These are phyloP conservation scores for Stenotaenia linearis DNA, from an alignment of 2,888 invertebrate species.

Conservation along the genomic window DNA sequence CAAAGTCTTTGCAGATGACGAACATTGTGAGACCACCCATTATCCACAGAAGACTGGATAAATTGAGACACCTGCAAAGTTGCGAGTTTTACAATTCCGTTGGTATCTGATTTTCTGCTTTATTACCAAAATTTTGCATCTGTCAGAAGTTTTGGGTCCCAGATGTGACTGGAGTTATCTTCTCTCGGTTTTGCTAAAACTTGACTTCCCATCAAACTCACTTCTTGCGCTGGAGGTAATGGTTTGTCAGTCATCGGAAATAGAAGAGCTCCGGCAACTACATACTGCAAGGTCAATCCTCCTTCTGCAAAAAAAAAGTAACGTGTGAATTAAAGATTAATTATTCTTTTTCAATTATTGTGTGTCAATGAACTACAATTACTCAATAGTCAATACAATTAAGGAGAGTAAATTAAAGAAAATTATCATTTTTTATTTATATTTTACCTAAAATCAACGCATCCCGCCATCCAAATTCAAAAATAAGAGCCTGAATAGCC, in stretches of 20 bases:
- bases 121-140: conserved; percentile 30
- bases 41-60: conserved; percentile 38
- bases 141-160: not conserved
- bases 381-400: too few species aligned
- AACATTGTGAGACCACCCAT: conserved; percentile 39
- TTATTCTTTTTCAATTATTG: too few species aligned
- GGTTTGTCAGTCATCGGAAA: conserved; percentile 34
- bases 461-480: conserved; percentile 40
- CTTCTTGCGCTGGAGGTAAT: not conserved
- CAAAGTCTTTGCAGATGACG: conserved; percentile 40
- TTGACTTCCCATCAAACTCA: not conserved
- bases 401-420: too few species aligned
- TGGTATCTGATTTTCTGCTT: not conserved
- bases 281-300: conserved; percentile 39
- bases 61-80: conserved; percentile 37
- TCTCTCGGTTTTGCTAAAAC: not conserved
- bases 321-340: not conserved
- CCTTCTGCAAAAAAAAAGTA: conserved; percentile 33
- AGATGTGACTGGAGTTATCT: not conserved
- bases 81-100: not conserved
- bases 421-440: not conserved
- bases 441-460: conserved; percentile 37
- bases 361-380: too few species aligned
- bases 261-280: conserved; percentile 38
- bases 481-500: conserved; percentile 36